A percentile compares a stretch with the other conserved stretches of the same genome.
Conservation (phyloP, 2,113 vertebrate species). For the Stigmatopora nigra region DNA sequence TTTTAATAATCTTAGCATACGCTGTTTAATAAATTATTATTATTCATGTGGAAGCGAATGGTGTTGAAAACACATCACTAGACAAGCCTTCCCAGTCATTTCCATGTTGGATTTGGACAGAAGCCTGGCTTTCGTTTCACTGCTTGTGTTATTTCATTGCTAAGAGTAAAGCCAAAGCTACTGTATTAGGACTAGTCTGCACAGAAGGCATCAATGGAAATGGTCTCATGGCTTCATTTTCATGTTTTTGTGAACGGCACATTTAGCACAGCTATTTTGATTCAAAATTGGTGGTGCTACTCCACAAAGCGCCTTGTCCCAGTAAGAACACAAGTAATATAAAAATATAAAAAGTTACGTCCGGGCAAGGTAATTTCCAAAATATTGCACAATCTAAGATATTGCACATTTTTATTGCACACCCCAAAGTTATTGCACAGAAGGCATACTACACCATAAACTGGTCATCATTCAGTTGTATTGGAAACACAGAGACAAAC, state of each 20-base stretch:
- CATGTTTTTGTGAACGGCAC: neutral
- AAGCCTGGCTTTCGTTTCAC: conserved; percentile 11
- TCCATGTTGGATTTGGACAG: conserved; percentile 10
- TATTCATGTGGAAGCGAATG: conserved; percentile 4
- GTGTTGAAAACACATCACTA: neutral
- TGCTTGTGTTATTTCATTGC: conserved; percentile 10
- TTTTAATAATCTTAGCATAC: neutral
- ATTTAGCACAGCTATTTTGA: too few species aligned
- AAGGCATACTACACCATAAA: too few species aligned
- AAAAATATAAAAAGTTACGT: too few species aligned
- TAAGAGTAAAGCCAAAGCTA: conserved; percentile 5
- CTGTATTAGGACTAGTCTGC: conserved; percentile 10
- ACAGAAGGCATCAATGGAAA: neutral
- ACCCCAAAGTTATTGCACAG: too few species aligned
- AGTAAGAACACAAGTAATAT: too few species aligned
- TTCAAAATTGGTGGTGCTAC: too few species aligned
- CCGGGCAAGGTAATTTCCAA: too few species aligned
- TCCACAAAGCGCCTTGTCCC: too few species aligned
- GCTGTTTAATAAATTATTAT: neutral
- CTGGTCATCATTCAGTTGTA: too few species aligned
- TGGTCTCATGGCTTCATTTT: neutral
- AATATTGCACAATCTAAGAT: too few species aligned
- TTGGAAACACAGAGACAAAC: too few species aligned
- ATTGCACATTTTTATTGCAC: too few species aligned
- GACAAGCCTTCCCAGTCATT: conserved; percentile 4